Conservation (phyloP, 2,113 vertebrate species). For the Castor canadensis region DNA sequence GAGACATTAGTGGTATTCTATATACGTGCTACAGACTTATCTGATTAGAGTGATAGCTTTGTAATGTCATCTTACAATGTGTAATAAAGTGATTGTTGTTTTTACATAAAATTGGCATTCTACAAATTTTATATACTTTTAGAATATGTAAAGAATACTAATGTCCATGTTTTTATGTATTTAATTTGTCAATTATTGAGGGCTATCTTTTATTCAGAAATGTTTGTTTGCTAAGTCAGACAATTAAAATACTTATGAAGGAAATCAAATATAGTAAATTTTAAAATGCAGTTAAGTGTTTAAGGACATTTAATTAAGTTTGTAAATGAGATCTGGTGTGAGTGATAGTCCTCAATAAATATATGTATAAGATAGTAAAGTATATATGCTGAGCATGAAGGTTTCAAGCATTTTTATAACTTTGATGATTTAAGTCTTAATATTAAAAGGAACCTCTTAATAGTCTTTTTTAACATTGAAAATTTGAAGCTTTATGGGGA, state of each 20-base stretch:
- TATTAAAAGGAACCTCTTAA: not conserved
- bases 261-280: not conserved
- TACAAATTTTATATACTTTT: not conserved
- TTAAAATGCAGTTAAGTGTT: conserved; percentile 41
- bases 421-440: not conserved
- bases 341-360: not conserved
- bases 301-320: conserved; percentile 20
- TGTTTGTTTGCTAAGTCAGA: not conserved
- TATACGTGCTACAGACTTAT: not conserved
- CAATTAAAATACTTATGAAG: not conserved
- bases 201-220: conserved; percentile 25
- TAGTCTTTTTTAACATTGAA: not conserved
- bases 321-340: not conserved
- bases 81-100: not conserved
- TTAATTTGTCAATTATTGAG: not conserved
- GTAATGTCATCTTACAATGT: not conserved
- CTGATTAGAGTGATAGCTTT: not conserved
- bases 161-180: not conserved
- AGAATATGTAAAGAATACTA: not conserved
- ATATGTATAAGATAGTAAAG: not conserved
- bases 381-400: not conserved
- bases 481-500: no score
- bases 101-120: not conserved
- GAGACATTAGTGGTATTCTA: not conserved
- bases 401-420: not conserved